Evolutionary conservation across 2,888 invertebrate genomes (phyloP).

Genomic region (Cephus runcator): DNA sequence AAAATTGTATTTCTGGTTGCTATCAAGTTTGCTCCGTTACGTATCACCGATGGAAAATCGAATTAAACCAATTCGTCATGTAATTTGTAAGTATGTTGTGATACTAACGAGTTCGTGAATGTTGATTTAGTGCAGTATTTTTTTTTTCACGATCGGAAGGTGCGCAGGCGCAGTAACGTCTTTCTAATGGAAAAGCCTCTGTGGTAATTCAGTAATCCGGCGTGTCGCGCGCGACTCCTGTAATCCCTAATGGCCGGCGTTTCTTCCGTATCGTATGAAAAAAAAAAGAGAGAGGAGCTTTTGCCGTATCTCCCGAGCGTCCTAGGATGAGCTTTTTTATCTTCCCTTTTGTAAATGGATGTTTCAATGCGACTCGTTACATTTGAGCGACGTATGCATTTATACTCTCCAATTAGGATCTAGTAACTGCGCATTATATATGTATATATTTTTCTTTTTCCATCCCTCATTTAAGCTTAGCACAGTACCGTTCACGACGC

Average conservation of each 20-base stretch:
- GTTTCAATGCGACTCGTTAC: slow-evolving; percentile 3
- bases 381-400: not conserved
- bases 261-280: not conserved
- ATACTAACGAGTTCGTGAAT: not conserved
- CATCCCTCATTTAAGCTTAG: not conserved
- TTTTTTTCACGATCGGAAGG: not conserved
- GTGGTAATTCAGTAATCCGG: not conserved
- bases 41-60: too few species aligned
- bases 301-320: not conserved
- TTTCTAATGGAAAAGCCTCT: not conserved
- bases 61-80: too few species aligned
- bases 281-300: not conserved
- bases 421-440: not conserved
- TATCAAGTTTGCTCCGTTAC: too few species aligned
- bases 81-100: not conserved
- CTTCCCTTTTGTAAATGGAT: not conserved
- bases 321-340: not conserved
- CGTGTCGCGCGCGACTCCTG: not conserved
- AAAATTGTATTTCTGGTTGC: too few species aligned
- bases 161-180: not conserved
- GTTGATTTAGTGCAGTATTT: not conserved
- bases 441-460: not conserved
- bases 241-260: not conserved
- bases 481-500: not conserved
- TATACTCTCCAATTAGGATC: not conserved